Evolutionary conservation across 2,888 invertebrate genomes (phyloP).

Genomic region (Pachliopta kotzebuea): DNA sequence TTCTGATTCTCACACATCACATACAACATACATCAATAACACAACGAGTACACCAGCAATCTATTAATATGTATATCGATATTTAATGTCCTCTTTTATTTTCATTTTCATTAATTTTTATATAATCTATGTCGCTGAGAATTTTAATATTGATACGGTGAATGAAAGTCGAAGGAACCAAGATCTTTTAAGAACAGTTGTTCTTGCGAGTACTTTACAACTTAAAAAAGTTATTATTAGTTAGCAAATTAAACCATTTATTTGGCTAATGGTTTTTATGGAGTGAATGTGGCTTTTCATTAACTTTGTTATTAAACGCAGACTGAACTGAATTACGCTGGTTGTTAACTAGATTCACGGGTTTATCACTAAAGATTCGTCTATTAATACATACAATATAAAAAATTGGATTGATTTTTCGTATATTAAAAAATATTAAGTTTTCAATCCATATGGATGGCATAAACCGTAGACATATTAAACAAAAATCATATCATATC

Average conservation of each 20-base stretch:
- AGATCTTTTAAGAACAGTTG: too few species aligned
- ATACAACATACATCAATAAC: constrained; percentile 31
- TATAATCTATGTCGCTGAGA: background rate
- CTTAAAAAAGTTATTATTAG: background rate
- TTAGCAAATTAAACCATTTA: background rate
- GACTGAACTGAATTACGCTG: background rate
- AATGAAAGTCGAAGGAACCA: too few species aligned
- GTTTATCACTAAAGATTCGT: background rate
- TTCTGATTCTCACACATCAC: constrained; percentile 51
- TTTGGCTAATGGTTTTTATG: background rate
- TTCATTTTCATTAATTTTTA: background rate
- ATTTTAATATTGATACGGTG: background rate
- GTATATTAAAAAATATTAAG: background rate
- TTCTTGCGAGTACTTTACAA: background rate
- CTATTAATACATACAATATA: background rate
- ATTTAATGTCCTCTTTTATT: constrained; percentile 3
- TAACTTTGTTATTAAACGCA: background rate
- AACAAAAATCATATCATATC: too few species aligned
- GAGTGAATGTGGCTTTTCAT: background rate
- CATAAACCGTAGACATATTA: too few species aligned
- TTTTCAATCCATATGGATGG: background rate
- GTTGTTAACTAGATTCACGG: background rate
- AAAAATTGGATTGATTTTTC: background rate
- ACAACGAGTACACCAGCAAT: constrained; percentile 29
- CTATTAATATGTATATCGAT: background rate